These are phyloP conservation scores for Hyppa rectilinea DNA, from an alignment of 2,888 invertebrate genomes.

Conservation along the genomic window DNA sequence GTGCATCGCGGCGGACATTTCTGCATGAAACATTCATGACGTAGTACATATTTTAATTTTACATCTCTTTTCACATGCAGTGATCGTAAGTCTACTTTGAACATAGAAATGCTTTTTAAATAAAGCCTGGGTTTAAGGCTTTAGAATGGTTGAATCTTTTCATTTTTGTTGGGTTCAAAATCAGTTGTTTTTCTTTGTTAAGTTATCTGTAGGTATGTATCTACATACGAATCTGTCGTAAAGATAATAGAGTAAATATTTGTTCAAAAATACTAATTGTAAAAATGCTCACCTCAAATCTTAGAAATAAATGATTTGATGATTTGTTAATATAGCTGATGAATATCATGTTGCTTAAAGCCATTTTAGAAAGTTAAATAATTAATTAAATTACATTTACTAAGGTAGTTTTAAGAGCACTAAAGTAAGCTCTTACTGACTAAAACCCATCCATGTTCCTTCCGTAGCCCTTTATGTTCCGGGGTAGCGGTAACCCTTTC, in stretches of 20 bases:
- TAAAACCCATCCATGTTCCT: too few relatives aligned
- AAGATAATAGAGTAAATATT: too few relatives aligned
- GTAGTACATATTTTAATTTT: conserved; percentile 49
- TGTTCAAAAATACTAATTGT: too few relatives aligned
- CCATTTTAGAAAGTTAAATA: not conserved
- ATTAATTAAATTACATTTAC: not conserved
- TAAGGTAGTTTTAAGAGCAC: not conserved
- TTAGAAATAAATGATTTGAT: too few relatives aligned
- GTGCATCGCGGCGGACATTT: conserved; percentile 48
- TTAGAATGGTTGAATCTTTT: not conserved
- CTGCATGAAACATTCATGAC: conserved; percentile 69
- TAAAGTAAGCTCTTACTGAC: not conserved
- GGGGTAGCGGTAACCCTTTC: too few relatives aligned
- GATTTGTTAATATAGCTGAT: too few relatives aligned
- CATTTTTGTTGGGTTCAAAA: not conserved
- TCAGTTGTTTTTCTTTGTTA: not conserved
- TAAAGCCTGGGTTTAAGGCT: conserved; percentile 12
- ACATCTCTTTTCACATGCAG: conserved; percentile 51
- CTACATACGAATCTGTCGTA: too few relatives aligned
- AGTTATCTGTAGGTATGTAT: not conserved
- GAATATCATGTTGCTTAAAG: not conserved
- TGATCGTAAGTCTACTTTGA: conserved; percentile 61
- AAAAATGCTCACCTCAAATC: too few relatives aligned
- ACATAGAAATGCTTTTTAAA: conserved; percentile 51
- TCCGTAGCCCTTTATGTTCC: too few relatives aligned